A percentile compares a stretch with the other conserved stretches of the same genome.
Conservation (phyloP, 2,888 invertebrate species). For the Abrostola tripartita region DNA sequence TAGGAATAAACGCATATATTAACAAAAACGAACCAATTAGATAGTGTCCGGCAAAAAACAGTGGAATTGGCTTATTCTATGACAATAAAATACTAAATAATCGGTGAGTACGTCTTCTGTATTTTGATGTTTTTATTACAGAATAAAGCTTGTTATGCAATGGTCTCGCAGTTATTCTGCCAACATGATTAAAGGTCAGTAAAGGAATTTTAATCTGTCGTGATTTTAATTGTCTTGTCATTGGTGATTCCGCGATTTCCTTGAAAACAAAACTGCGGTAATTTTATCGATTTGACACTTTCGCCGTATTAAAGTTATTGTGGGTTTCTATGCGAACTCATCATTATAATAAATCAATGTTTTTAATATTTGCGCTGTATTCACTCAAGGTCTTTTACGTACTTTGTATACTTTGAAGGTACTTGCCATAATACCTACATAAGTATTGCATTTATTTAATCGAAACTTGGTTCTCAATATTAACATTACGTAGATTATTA, state of each 20-base stretch:
- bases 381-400: slow-evolving; percentile 32
- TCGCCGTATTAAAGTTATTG: slow-evolving; percentile 72
- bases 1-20: slow-evolving; percentile 70
- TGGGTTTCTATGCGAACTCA: slow-evolving; percentile 74
- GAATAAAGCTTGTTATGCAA: slow-evolving; percentile 55
- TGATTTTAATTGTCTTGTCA: slow-evolving; percentile 29
- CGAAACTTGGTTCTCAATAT: slow-evolving; percentile 35
- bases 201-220: slow-evolving; percentile 26
- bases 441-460: slow-evolving; percentile 13
- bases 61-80: slow-evolving; percentile 72
- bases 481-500: slow-evolving; percentile 27
- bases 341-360: slow-evolving; percentile 65
- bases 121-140: slow-evolving; percentile 65
- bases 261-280: slow-evolving; percentile 87
- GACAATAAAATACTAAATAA: slow-evolving; percentile 75
- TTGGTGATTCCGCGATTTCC: slow-evolving; percentile 61
- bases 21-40: slow-evolving; percentile 80
- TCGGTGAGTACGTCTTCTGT: slow-evolving; percentile 68
- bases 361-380: slow-evolving; percentile 42
- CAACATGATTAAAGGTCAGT: slow-evolving; percentile 8
- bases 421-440: not conserved
- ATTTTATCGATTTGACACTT: slow-evolving; percentile 87
- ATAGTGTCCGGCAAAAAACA: slow-evolving; percentile 76
- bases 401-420: not conserved
- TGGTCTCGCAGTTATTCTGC: slow-evolving; percentile 45